Evolutionary conservation across 2,113 vertebrate species (phyloP).

Genomic region (Saccopteryx bilineata): DNA sequence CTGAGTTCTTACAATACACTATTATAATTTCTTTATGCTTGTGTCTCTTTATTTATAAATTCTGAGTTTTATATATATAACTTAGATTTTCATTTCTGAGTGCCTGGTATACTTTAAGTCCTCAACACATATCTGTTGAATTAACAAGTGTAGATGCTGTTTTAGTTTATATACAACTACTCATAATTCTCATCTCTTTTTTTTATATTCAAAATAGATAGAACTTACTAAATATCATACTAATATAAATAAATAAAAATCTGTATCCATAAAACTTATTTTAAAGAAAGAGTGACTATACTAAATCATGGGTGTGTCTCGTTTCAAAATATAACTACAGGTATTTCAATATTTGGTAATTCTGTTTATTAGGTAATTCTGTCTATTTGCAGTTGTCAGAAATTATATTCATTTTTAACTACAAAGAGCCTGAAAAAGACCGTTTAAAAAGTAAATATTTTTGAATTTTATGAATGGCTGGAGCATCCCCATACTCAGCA

Average conservation of each 20-base stretch:
- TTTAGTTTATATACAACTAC: not conserved
- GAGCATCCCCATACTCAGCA: not conserved
- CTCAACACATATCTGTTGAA: not conserved
- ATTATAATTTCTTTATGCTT: not conserved
- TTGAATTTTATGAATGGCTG: not conserved
- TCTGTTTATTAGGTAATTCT: not conserved
- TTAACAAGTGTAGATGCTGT: not conserved
- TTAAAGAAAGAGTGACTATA: not conserved
- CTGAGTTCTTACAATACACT: not conserved
- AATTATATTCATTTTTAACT: constrained; percentile 19
- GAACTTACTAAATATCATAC: not conserved
- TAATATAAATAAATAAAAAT: constrained; percentile 26
- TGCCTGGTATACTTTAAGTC: not conserved
- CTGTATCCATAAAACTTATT: not conserved
- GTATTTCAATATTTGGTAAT: not conserved
- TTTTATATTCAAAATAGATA: constrained; percentile 22
- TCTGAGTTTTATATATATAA: not conserved
- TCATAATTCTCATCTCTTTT: constrained; percentile 5
- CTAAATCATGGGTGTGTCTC: not conserved
- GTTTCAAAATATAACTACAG: not conserved
- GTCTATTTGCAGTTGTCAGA: not conserved
- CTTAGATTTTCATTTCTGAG: not conserved
- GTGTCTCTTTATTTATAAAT: not conserved
- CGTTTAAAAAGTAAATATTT: constrained; percentile 53
- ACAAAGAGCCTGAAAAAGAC: not conserved